Conservation (phyloP, 2,113 vertebrate genomes). For the Leptobrachium leishanense region DNA sequence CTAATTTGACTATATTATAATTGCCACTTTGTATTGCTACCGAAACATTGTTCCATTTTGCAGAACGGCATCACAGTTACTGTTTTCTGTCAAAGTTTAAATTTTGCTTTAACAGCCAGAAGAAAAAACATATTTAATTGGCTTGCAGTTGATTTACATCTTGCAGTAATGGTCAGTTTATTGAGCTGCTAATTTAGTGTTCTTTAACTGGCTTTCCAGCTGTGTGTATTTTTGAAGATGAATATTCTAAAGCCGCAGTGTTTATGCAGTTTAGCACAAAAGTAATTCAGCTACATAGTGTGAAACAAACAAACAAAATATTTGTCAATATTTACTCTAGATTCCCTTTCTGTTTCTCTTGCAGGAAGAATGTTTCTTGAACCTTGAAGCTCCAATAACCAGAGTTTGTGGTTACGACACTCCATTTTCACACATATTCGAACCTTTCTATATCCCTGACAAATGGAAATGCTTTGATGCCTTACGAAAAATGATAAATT, state of each 20-base stretch:
- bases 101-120: neutral
- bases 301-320: constrained; percentile 12
- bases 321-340: constrained; percentile 26
- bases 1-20: too few relatives aligned
- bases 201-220: constrained; percentile 29
- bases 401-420: constrained; percentile 97
- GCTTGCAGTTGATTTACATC: constrained; percentile 6
- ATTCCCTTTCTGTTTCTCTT: constrained; percentile 48
- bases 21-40: too few relatives aligned
- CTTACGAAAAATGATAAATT: constrained; percentile 93
- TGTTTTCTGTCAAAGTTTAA: neutral
- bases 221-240: constrained; percentile 20
- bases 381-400: constrained; percentile 92
- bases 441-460: constrained; percentile 98
- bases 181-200: constrained; percentile 23
- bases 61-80: too few relatives aligned
- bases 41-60: too few relatives aligned
- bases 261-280: constrained; percentile 8
- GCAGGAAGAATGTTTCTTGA: constrained; percentile 96
- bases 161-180: constrained; percentile 25
- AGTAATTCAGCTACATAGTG: constrained; percentile 9
- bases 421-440: constrained; percentile 95
- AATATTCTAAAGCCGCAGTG: constrained; percentile 19
- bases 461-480: constrained; percentile 99
- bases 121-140: constrained; percentile 16